Percentiles rank a stretch among this genome's conserved stretches.
Evolutionary conservation across 2,888 invertebrate species (phyloP).

Genomic region (Andrena fulva): DNA sequence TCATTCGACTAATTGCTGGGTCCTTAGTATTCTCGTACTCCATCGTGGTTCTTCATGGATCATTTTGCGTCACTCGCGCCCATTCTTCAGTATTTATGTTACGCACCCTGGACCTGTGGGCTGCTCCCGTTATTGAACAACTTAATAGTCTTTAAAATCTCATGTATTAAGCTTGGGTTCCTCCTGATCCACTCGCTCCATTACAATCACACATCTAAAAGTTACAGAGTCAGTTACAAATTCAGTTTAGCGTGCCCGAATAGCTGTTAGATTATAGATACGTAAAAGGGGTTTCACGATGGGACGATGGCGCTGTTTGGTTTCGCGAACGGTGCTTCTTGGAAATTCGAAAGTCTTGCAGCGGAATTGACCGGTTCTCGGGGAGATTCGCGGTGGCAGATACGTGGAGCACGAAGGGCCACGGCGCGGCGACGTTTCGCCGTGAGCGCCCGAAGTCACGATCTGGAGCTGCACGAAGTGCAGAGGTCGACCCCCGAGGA

Average conservation of each 20-base stretch:
- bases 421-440: slow-evolving; percentile 29
- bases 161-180: no score
- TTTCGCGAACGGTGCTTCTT: slow-evolving; percentile 17
- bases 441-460: slow-evolving; percentile 62
- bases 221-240: no score
- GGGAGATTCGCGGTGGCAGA: slow-evolving; percentile 47
- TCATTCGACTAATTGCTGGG: slow-evolving; percentile 61
- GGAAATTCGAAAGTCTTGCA: slow-evolving; percentile 37
- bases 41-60: slow-evolving; percentile 14
- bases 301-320: not conserved
- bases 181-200: no score
- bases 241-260: no score
- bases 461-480: slow-evolving; percentile 63
- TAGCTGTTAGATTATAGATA: no score
- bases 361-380: slow-evolving; percentile 41
- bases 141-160: not conserved
- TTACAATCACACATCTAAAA: no score
- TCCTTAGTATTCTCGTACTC: not conserved
- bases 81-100: not conserved
- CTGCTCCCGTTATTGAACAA: not conserved
- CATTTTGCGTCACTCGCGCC: slow-evolving; percentile 7
- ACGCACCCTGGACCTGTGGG: not conserved
- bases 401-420: slow-evolving; percentile 48
- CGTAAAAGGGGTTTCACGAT: not conserved
- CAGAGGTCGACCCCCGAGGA: slow-evolving; percentile 59